These are phyloP conservation scores for Pycnonotus jocosus DNA, from an alignment of 2,113 vertebrate genomes.

Conservation along the genomic window DNA sequence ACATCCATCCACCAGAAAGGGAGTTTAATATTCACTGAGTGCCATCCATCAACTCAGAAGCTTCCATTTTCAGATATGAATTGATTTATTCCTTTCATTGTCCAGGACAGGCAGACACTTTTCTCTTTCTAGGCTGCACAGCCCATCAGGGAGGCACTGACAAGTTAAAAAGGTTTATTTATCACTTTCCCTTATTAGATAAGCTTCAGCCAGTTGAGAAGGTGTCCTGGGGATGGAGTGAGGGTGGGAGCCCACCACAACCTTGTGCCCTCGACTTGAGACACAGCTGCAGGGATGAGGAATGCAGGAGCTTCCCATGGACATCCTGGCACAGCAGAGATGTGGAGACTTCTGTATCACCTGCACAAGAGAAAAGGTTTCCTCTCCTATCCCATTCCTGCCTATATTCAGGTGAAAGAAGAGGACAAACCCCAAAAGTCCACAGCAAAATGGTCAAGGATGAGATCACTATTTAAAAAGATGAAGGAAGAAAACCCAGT, in stretches of 20 bases:
- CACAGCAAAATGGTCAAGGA: background rate
- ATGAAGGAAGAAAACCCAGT: rapidly evolving
- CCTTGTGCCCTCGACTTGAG: background rate
- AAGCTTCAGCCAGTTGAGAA: background rate
- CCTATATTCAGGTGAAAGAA: background rate
- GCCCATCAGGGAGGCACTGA: background rate
- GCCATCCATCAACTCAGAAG: background rate
- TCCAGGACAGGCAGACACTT: background rate
- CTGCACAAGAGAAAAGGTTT: background rate
- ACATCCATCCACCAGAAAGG: background rate
- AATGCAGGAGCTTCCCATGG: background rate
- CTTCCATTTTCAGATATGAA: background rate
- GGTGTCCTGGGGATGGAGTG: background rate
- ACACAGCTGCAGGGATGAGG: background rate
- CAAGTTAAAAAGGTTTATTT: background rate
- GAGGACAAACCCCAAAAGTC: background rate
- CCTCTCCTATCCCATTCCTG: background rate
- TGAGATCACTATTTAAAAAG: background rate
- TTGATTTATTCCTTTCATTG: conserved; percentile 7
- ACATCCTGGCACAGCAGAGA: background rate
- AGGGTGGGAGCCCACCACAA: background rate
- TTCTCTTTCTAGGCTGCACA: background rate
- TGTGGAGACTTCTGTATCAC: background rate
- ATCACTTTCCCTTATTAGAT: background rate
- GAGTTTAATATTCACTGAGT: background rate